Evolutionary conservation across 23 tunicate genomes (phyloP).

Genomic region (Pegea sp.): DNA sequence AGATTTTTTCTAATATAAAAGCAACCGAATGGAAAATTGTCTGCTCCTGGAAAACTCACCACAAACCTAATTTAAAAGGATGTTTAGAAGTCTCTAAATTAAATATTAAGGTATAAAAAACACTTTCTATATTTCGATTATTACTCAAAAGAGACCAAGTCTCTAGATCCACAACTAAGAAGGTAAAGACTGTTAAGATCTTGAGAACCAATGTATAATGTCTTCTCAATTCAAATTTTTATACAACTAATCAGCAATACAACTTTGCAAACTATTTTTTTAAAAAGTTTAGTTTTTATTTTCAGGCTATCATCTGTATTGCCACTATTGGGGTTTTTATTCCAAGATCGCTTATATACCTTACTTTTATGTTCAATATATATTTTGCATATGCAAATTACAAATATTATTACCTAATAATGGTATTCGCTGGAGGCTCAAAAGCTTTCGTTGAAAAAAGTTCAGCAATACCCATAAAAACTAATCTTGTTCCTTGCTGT

Average conservation of each 20-base stretch:
- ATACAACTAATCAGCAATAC: background rate
- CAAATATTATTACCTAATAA: slow-evolving; percentile 70
- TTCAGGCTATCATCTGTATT: slow-evolving; percentile 52
- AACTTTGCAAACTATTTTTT: background rate
- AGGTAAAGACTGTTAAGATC: too few relatives aligned
- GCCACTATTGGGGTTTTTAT: slow-evolving; percentile 59
- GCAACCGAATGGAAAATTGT: too few relatives aligned
- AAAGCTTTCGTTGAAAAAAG: slow-evolving; percentile 66
- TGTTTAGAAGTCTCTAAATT: too few relatives aligned
- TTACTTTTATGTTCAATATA: slow-evolving; percentile 48
- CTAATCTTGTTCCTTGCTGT: slow-evolving; percentile 55
- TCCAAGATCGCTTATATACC: slow-evolving; percentile 49
- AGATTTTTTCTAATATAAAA: too few relatives aligned
- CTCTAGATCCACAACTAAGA: too few relatives aligned
- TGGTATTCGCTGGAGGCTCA: slow-evolving; percentile 71
- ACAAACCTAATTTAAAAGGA: too few relatives aligned
- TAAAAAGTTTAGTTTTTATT: background rate
- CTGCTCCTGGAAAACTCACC: too few relatives aligned
- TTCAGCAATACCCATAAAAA: slow-evolving; percentile 5
- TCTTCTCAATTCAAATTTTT: too few relatives aligned
- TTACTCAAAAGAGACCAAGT: too few relatives aligned
- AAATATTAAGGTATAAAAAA: too few relatives aligned
- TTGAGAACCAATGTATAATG: too few relatives aligned
- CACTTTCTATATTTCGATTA: too few relatives aligned
- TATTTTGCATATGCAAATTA: slow-evolving; percentile 63